Conservation (phyloP, 2,113 vertebrate genomes). For the Dicerorhinus sumatrensis region DNA sequence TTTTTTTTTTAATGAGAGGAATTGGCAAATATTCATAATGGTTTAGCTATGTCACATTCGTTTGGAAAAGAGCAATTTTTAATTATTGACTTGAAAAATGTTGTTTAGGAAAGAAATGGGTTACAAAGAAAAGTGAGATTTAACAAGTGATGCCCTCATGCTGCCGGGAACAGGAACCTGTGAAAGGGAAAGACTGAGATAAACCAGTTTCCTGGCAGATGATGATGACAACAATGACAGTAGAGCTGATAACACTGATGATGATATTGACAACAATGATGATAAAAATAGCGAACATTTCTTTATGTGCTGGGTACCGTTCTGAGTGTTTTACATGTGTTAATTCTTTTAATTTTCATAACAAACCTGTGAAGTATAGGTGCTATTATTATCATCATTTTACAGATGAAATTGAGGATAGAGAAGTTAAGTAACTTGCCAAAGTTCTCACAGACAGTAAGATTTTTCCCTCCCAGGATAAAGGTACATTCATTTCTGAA, state of each 20-base stretch:
- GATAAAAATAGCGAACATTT: not conserved
- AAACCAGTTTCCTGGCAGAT: not conserved
- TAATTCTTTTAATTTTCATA: not conserved
- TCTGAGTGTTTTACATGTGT: not conserved
- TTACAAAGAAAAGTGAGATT: not conserved
- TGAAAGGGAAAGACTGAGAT: not conserved
- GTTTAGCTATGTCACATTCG: not conserved
- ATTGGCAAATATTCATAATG: not conserved
- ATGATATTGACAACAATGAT: not conserved
- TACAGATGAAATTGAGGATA: not conserved
- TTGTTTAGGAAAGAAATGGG: not conserved
- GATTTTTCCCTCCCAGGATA: not conserved
- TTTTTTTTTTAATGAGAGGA: not conserved
- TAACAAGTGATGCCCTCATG: not conserved
- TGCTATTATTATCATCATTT: not conserved
- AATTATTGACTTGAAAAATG: slow-evolving; percentile 18
- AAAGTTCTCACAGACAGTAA: not conserved
- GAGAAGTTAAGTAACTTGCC: not conserved
- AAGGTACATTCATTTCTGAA: not conserved
- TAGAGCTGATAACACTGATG: not conserved
- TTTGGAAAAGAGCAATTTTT: slow-evolving; percentile 36
- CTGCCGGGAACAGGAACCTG: not conserved
- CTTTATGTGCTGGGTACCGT: not conserved
- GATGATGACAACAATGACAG: not conserved
- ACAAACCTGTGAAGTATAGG: not conserved